Percentiles rank a stretch among this genome's conserved stretches.
Conservation (phyloP, 2,888 invertebrate genomes). For the Caenorhabditis afra region DNA sequence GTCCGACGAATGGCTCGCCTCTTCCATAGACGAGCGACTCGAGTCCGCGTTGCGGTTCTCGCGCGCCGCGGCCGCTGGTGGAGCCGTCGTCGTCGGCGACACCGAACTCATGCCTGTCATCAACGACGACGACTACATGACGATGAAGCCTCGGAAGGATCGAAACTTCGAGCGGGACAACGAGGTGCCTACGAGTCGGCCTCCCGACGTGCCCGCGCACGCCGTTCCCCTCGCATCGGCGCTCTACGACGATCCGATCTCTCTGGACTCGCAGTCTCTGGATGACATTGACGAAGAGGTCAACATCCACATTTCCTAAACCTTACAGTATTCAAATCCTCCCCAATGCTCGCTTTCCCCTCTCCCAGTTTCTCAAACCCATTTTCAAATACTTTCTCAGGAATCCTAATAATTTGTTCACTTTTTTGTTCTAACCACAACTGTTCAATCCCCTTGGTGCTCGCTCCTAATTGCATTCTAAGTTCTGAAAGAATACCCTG, state of each 20-base stretch:
- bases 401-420: no score
- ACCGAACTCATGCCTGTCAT: conserved; percentile 66
- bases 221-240: conserved; percentile 40
- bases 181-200: background rate
- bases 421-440: no score
- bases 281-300: conserved; percentile 58
- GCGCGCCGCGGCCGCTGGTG: conserved; percentile 44
- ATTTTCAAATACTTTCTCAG: no score
- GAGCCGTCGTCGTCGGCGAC: conserved; percentile 61
- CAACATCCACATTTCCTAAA: conserved; percentile 50
- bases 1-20: conserved; percentile 35
- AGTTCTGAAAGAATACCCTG: no score
- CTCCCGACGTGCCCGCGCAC: conserved; percentile 48
- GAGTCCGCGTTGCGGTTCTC: conserved; percentile 34
- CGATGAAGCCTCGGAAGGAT: conserved; percentile 75
- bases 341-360: background rate
- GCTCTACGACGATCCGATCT: conserved; percentile 61
- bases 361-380: background rate
- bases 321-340: background rate
- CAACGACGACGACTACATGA: conserved; percentile 76
- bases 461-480: no score
- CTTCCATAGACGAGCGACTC: conserved; percentile 39
- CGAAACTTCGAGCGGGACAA: conserved; percentile 28
- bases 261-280: conserved; percentile 40
- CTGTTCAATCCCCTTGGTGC: no score